Conservation (phyloP, 2,797 vertebrate genomes). For the Hoplostethus atlanticus region DNA sequence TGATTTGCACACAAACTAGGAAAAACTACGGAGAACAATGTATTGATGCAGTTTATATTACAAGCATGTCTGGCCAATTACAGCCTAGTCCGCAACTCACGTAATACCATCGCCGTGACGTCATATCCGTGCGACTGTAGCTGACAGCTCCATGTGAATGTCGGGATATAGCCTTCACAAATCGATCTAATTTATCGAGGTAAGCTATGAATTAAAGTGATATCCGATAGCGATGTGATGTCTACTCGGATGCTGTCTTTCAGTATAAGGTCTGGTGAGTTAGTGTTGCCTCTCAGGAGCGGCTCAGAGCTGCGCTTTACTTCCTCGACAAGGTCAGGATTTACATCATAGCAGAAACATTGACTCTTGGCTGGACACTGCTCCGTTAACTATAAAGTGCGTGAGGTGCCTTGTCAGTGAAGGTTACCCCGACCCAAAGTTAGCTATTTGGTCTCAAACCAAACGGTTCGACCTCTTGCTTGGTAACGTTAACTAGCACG, state of each 20-base stretch:
- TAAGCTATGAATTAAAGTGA: constrained; percentile 22
- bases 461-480: background rate
- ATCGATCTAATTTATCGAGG: constrained; percentile 39
- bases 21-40: too few species aligned
- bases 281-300: too few species aligned
- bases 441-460: background rate
- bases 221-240: accelerated
- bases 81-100: constrained; percentile 27
- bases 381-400: background rate
- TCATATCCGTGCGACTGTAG: constrained; percentile 68
- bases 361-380: background rate
- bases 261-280: accelerated
- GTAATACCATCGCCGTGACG: constrained; percentile 16
- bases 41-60: too few species aligned
- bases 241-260: accelerated
- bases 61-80: constrained; percentile 30
- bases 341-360: constrained; percentile 31
- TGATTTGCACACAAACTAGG: too few species aligned
- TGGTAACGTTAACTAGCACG: background rate
- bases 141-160: constrained; percentile 72
- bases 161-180: constrained; percentile 7
- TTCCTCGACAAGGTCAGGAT: constrained; percentile 82
- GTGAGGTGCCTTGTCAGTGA: background rate
- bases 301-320: constrained; percentile 9
- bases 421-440: background rate